phyloP scores from a whole-genome alignment of 2,888 invertebrate genomes.

The Lissonota sp. region DNA sequence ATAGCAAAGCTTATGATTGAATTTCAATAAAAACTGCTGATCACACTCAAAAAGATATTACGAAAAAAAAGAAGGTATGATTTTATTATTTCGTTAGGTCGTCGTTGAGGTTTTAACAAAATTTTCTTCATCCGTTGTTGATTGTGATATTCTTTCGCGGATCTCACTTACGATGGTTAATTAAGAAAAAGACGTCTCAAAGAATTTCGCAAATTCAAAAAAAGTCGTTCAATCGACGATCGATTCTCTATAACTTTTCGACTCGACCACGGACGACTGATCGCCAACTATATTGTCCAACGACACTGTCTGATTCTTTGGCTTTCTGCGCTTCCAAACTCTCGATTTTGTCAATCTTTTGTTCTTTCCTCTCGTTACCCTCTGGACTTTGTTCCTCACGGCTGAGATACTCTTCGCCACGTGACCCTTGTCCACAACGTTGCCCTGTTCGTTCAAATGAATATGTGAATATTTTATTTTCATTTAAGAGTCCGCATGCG shows the following conservation, averaged over 20 bases:
- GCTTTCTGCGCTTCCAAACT: constrained; percentile 54
- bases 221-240: constrained; percentile 33
- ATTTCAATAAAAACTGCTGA: constrained; percentile 55
- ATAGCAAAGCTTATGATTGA: constrained; percentile 42
- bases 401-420: constrained; percentile 55
- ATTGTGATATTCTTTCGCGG: constrained; percentile 13
- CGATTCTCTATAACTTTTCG: constrained; percentile 43
- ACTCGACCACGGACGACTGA: constrained; percentile 18
- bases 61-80: neutral
- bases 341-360: constrained; percentile 63
- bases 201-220: constrained; percentile 6
- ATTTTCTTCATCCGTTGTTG: constrained; percentile 1
- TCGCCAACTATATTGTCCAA: constrained; percentile 49
- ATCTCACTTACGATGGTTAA: neutral
- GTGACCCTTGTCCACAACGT: constrained; percentile 58
- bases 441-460: constrained; percentile 48
- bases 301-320: constrained; percentile 57
- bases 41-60: constrained; percentile 32
- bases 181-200: neutral
- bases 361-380: constrained; percentile 50
- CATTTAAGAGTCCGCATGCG: neutral
- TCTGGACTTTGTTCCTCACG: constrained; percentile 59
- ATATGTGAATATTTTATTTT: neutral
- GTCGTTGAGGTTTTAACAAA: neutral
- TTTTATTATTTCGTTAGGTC: constrained; percentile 21